phyloP scores from a whole-genome alignment of 1,140 invertebrate genomes.

The Drosophila murphyi region DNA sequence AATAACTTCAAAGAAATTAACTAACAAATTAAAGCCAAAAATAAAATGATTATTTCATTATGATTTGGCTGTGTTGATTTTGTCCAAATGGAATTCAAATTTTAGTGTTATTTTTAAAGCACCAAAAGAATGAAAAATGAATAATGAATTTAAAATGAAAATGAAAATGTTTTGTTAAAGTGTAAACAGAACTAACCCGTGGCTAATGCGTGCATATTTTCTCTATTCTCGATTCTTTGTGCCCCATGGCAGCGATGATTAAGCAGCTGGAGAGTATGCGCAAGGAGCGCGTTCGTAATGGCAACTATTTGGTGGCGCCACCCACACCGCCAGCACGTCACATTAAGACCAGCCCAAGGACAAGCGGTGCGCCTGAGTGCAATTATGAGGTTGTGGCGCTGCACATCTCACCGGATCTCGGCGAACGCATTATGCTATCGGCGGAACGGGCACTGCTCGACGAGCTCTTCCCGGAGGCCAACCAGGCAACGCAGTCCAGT shows the following conservation, averaged over 20 bases:
- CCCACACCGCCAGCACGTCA: slow-evolving; percentile 71
- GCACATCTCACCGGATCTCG: slow-evolving; percentile 94
- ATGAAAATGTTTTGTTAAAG: slow-evolving; percentile 14
- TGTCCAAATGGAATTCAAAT: no score
- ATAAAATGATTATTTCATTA: no score
- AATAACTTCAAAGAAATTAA: no score
- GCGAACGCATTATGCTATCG: slow-evolving; percentile 93
- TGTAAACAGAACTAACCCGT: slow-evolving; percentile 17
- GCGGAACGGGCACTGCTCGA: slow-evolving; percentile 92
- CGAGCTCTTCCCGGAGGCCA: slow-evolving; percentile 94
- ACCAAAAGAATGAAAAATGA: no score
- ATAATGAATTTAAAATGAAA: no score
- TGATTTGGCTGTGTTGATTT: no score
- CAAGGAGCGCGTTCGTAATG: slow-evolving; percentile 89
- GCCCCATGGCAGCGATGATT: slow-evolving; percentile 88
- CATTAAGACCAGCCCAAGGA: slow-evolving; percentile 78
- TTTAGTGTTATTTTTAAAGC: no score
- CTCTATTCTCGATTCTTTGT: slow-evolving; percentile 46
- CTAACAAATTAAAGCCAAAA: no score
- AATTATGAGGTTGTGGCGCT: slow-evolving; percentile 93
- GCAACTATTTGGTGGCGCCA: slow-evolving; percentile 84
- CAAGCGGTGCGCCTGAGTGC: slow-evolving; percentile 81
- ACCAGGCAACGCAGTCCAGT: slow-evolving; percentile 92
- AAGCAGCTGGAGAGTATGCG: slow-evolving; percentile 91
- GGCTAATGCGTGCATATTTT: slow-evolving; percentile 22